Evolutionary conservation across 2,888 invertebrate species (phyloP).

Genomic region (Lutraria lutraria): DNA sequence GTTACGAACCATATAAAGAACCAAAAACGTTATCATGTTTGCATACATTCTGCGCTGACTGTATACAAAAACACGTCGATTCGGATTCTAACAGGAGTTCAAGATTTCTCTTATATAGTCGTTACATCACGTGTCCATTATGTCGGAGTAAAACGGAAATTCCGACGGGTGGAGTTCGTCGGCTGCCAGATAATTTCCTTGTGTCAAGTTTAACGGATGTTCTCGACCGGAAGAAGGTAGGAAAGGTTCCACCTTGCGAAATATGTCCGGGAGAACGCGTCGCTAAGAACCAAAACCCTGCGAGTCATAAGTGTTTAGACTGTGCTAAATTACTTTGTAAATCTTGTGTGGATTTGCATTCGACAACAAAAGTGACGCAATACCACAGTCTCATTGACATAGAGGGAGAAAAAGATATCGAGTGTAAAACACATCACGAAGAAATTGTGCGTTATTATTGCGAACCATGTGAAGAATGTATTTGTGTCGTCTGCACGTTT

Average conservation of each 20-base stretch:
- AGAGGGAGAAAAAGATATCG: conserved; percentile 86
- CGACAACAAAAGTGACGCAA: conserved; percentile 85
- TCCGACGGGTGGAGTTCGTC: conserved; percentile 84
- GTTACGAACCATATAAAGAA: conserved; percentile 83
- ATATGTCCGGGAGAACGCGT: conserved; percentile 79
- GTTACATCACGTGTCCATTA: conserved; percentile 84
- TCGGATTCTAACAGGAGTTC: conserved; percentile 81
- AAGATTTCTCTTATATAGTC: conserved; percentile 81
- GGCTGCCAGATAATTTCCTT: conserved; percentile 86
- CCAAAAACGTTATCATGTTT: conserved; percentile 86
- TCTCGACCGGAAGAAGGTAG: conserved; percentile 74
- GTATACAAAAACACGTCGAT: conserved; percentile 85
- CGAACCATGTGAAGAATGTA: conserved; percentile 85
- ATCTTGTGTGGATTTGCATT: conserved; percentile 84
- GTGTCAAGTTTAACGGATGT: conserved; percentile 85
- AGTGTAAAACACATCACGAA: conserved; percentile 85
- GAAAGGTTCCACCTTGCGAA: conserved; percentile 82
- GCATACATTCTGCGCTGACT: conserved; percentile 86
- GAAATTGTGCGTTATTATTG: conserved; percentile 86
- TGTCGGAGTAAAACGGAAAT: conserved; percentile 85
- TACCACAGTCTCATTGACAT: conserved; percentile 85
- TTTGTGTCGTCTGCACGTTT: conserved; percentile 86
- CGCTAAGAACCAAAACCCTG: conserved; percentile 75
- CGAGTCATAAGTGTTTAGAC: conserved; percentile 85
- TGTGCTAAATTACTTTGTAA: conserved; percentile 85